Percentiles rank a stretch among this genome's conserved stretches.
These are phyloP conservation scores for Amphiduros pacificus DNA, from an alignment of 2,888 invertebrate genomes.

Conservation along the genomic window DNA sequence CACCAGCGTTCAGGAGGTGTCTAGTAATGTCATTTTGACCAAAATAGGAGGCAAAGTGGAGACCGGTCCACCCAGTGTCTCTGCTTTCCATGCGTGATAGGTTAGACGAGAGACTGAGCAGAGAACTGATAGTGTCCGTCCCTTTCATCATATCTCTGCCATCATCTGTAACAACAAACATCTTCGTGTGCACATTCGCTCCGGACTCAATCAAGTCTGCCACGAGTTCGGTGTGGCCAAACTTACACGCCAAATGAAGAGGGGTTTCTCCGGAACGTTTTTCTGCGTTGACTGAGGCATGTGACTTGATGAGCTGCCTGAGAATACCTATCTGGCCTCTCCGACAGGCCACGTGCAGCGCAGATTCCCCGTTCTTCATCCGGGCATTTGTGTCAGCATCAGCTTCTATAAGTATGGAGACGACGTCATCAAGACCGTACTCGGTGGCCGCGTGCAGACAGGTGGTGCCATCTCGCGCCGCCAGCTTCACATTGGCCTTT, in stretches of 20 bases:
- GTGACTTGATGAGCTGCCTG: slow-evolving; percentile 5
- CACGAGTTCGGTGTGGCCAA: slow-evolving; percentile 17
- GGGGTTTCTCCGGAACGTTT: slow-evolving; percentile 16
- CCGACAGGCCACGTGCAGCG: slow-evolving; percentile 35
- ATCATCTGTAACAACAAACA: background rate
- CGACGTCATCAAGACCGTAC: slow-evolving; percentile 20
- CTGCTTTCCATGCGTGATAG: background rate
- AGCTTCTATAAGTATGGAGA: slow-evolving; percentile 8
- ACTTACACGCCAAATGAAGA: slow-evolving; percentile 23
- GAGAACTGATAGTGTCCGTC: background rate
- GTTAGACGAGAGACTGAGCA: background rate
- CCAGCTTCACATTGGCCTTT: slow-evolving; percentile 14
- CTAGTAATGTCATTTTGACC: slow-evolving; percentile 14
- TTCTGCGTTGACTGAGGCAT: slow-evolving; percentile 14
- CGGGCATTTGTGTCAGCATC: slow-evolving; percentile 12
- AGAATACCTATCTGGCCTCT: slow-evolving; percentile 24
- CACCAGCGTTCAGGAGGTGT: slow-evolving; percentile 4
- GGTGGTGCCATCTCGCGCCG: slow-evolving; percentile 19
- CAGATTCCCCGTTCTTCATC: slow-evolving; percentile 26
- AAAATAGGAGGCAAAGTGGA: slow-evolving; percentile 23
- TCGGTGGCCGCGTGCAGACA: slow-evolving; percentile 18
- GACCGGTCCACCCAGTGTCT: slow-evolving; percentile 21
- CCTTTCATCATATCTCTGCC: too few species aligned
- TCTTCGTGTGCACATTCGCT: slow-evolving; percentile 10
- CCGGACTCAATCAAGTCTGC: slow-evolving; percentile 8